Base-by-base conservation (phyloP, 2,888 invertebrate species). In the Busseola fusca region DNA sequence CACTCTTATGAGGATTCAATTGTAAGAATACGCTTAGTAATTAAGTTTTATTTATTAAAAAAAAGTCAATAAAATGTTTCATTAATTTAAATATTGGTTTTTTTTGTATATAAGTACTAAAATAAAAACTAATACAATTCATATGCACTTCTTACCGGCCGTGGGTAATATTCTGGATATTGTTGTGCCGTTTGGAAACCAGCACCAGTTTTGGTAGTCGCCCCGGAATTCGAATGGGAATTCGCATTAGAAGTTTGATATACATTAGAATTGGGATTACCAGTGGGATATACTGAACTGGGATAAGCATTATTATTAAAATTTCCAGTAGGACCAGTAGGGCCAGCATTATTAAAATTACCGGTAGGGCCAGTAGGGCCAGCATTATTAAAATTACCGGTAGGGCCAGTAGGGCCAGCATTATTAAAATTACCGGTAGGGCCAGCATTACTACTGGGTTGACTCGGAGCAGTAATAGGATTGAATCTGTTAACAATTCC, bases 1-100 rank as follows among this genome's bases (percentile, higher is more conserved):
- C 82, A 86, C 87, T 88, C 87, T 84, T 81, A 75, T 87, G 87
- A 91, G 87, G 88, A 85, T 82, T 90, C 91, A 92, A 89, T 83
- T 90, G 62, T 95, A 94, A 93, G 93, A 78, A 90, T 94, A 94
- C 94, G 95, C 92, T 93, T 93, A 93, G 94, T 92, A 90, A 89
- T 90, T 92, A 94, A 93, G 93, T 90, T 94, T 93, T 94, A 95
- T 95, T 95, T 95, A 95, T 95, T 94, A 92, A 92, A 80, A 92
- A 37, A 95, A 94, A 95, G 94, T 95, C 95, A 95, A 95, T 95
- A 95, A 94, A 94, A 93, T 93, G 93, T 92, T 90, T 92, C 91
- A 88, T 81, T 79, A 83, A 80, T 72, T 82, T 84, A 80, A 45
- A 69, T 65, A 64, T 40, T 50, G 25, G 76, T 66, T 84, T 78